Conservation (phyloP, 2,797 vertebrate species). For the Cyclopterus lumpus region DNA sequence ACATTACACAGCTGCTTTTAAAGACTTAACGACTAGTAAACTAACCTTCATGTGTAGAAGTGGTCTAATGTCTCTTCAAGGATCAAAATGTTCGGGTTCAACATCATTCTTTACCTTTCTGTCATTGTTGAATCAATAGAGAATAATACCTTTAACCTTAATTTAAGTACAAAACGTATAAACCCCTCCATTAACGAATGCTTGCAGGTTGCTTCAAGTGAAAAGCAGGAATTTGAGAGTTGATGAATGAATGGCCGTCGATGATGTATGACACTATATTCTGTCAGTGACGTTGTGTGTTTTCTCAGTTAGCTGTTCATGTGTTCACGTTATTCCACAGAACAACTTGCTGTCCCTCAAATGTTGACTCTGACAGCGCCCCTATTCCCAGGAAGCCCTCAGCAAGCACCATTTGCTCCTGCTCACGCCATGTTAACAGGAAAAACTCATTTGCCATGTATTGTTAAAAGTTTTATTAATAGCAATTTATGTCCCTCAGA, state of each 20-base stretch:
- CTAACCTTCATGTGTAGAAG: not conserved
- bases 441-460: slow-evolving; percentile 92
- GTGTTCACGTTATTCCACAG: slow-evolving; percentile 43
- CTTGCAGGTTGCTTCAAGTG: not conserved
- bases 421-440: slow-evolving; percentile 89
- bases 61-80: not conserved
- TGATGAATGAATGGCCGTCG: slow-evolving; percentile 37
- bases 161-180: slow-evolving; percentile 14
- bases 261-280: not conserved
- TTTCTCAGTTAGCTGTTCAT: slow-evolving; percentile 36
- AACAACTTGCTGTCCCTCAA: slow-evolving; percentile 45
- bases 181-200: not conserved
- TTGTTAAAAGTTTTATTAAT: slow-evolving; percentile 95
- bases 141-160: not conserved
- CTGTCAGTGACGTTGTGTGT: slow-evolving; percentile 14
- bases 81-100: not conserved
- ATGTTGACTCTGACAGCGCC: slow-evolving; percentile 72
- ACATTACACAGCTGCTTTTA: not conserved
- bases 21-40: not conserved
- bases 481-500: slow-evolving; percentile 92
- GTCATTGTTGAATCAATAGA: slow-evolving; percentile 11
- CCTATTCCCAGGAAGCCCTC: slow-evolving; percentile 80
- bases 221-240: slow-evolving; percentile 9
- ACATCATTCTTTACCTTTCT: not conserved
- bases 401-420: slow-evolving; percentile 78